Base-by-base conservation (phyloP, 2,888 invertebrate genomes). In the Cylloceria caligata region DNA sequence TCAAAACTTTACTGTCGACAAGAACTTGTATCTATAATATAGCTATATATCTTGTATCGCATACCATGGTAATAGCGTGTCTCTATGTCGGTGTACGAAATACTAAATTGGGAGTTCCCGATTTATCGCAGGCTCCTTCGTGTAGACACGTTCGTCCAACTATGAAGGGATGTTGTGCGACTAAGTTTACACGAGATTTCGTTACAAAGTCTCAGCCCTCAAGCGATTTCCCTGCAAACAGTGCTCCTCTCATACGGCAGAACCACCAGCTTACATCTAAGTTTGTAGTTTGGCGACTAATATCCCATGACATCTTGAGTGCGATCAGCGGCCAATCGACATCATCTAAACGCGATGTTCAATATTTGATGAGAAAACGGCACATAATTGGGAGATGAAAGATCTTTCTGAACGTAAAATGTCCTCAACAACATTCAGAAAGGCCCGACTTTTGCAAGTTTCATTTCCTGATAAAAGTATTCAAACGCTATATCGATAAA, bases 131-230 rank as follows among this genome's bases (percentile, higher is more conserved):
- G 68, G 60, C 72, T 77, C 34, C 75, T 71, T 67, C 71, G 76
- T 76, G 68, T n/a, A 57, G 52, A 81, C 78, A 74, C 81, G 78
- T 74, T 71, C 74, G 65, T 65, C 34, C 73, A 34, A 24, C 39
- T 47, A 30, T 57, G 69, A 69, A 74, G 81, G 64, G 47, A 57
- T 68, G 49, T 78, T 57, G 69, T 64, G 64, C 45, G 57, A 57
- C 69, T 77, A 74, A 81, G 81, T 81, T 81, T 78, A 57, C 69
- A 69, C 64, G 78, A 69, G 74, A 81, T 78, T 68, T 69, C 78
- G 78, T 81, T 78, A 78, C 69, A 49, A 81, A 81, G 78, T 81
- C 73, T 45, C n/a, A 74, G 71, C 47, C 73, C 73, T 74, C 64
- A 55, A 81, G 77, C 77, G 68, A 73, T 81, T 73, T 68, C 27